Base-by-base conservation (phyloP, 2,888 invertebrate genomes). In the Ephialtes manifestator region DNA sequence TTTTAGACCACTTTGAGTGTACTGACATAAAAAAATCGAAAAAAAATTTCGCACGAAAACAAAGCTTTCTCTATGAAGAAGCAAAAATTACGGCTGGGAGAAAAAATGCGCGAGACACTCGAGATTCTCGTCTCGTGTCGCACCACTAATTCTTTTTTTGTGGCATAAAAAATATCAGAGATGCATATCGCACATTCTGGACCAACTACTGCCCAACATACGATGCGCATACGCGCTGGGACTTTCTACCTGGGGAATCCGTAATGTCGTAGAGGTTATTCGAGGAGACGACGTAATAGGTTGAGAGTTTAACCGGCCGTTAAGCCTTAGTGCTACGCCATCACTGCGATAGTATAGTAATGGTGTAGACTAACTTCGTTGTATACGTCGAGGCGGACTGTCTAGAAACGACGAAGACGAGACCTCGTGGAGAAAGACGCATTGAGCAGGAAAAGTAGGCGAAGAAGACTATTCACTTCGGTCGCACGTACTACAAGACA, bases 241-340 rank as follows among this genome's bases (percentile, higher is more conserved):
- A 91, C 91, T 91, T 91, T 91, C 91, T 90, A 91, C 78, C 83
- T 86, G 85, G 86, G 84, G 88, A 88, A 89, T 86, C 85, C 83
- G 84, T 89, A 89, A 89, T 89, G 89, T 89, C 89, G 87, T 84
- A 80, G 88, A 83, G 89, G 89, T 85, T 79, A 82, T 78, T 81
- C 81, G 68, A 70, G 84, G 87, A 84, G 80, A 75, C 83, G 81
- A 91, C 91, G 92, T 92, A 92, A 92, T 91, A 92, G 92, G 91
- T 91, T 91, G 90, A 89, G 84, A 91, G 91, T 90, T 92, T 89
- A 89, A 85, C 80, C 78, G 74, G 58, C 83, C 83, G 60, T 67
- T 63, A 20, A 67, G 58, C 24, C 58, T 55, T 20, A 35, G n/a
- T 31, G 75, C 43, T 72, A 43, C 20, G 24, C 43, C 70, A 28